phyloP scores from a whole-genome alignment of 2,113 vertebrate species.

The Melanerpes aurifrons region DNA sequence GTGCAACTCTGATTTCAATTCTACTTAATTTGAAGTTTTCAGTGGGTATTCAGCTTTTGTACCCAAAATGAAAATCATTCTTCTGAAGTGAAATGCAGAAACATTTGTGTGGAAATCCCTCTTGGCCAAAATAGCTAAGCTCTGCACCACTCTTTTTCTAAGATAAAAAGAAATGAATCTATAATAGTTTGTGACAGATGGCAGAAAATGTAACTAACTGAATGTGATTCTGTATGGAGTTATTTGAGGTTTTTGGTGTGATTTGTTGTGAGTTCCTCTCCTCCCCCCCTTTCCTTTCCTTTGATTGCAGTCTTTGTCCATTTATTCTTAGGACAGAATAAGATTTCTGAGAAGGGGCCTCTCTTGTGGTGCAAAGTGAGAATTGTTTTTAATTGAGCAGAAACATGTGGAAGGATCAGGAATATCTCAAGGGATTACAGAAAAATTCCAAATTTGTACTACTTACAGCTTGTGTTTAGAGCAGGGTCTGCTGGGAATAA shows the following conservation, averaged over 20 bases:
- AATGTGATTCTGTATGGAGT: constrained; percentile 74
- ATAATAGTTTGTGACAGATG: constrained; percentile 65
- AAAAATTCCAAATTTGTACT: constrained; percentile 92
- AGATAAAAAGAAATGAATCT: constrained; percentile 64
- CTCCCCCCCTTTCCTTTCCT: constrained; percentile 67
- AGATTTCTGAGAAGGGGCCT: constrained; percentile 76
- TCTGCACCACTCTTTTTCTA: constrained; percentile 38
- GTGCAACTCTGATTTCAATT: background rate
- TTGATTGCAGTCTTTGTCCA: constrained; percentile 80
- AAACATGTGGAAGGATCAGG: constrained; percentile 99
- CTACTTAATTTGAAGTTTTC: constrained; percentile 9
- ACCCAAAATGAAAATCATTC: constrained; percentile 14
- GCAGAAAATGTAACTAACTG: constrained; percentile 75
- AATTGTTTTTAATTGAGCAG: constrained; percentile 99
- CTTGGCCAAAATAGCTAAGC: constrained; percentile 54
- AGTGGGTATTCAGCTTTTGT: constrained; percentile 13
- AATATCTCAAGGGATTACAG: constrained; percentile 98
- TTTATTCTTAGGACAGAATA: constrained; percentile 77
- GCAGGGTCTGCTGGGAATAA: constrained; percentile 99
- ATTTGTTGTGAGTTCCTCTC: constrained; percentile 76
- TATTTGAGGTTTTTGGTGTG: constrained; percentile 78
- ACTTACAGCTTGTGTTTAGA: constrained; percentile 96
- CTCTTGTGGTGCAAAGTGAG: constrained; percentile 82
- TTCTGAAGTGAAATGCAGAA: constrained; percentile 44
- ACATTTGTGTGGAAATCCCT: constrained; percentile 67